Base-by-base conservation (phyloP, 2,113 vertebrate genomes). In the Barbus barbus region DNA sequence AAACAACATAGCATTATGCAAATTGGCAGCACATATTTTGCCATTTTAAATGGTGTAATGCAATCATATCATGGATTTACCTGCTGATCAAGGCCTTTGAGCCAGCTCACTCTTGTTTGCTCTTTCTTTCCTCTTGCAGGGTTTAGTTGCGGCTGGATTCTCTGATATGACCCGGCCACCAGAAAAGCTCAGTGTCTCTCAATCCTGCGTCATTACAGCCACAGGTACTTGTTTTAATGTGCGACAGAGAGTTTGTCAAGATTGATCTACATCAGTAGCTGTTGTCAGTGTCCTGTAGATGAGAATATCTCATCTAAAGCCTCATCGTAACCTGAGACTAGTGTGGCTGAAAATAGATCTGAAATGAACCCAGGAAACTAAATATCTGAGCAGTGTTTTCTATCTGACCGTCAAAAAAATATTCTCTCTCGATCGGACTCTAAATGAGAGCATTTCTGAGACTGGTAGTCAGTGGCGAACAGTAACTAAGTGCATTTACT, bases 91-190 rank as follows among this genome's bases (percentile, higher is more conserved):
- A 31, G n/a, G 36, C 1, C 56, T 24, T 60, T 16, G 41, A 9
- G 5, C 48, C 26, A 61, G 6, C 33, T 61, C 53, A 44, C 11
- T 28, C 24, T 3, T 79, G 14, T 69, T 22, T 38, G 24, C 31
- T 16, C 65, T 77, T 28, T 61, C 28, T 60, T 69, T 84, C 60
- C 91, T 83, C 91, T 80, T 72, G 0, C 89, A 97, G 96, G 95
- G 96, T 4, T 90, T 97, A 91, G 96, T 97, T 58, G 53, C 91
- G 69, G 96, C 96, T 80, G 96, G 96, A 13, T 88, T 97, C 89
- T 95, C 96, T 88, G 96, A 97, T 75, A 94, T 97, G 94, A 93
- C 95, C 51, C 95, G 96, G 78, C 96, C 96, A 77, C 94, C 96
- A 78, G 95, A 97, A 48, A 97, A 97, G 89, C 94, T 97, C 71